Evolutionary conservation across 2,888 invertebrate species (phyloP), one percentile per base, ranked within the genome.

Genomic region (Heteromyza rotundicornis): DNA sequence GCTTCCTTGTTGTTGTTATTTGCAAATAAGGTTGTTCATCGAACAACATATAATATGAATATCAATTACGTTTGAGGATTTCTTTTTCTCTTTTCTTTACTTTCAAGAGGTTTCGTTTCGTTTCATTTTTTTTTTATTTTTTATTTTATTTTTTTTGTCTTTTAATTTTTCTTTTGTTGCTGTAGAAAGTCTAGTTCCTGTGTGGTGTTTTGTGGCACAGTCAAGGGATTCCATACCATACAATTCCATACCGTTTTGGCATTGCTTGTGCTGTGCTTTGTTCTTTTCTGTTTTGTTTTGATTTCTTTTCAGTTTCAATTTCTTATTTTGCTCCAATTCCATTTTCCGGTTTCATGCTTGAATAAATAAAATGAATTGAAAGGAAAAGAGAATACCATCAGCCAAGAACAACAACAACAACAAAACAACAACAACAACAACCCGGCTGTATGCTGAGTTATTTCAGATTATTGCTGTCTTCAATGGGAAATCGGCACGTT

Each of bases 1-100:
- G 17, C 20, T 47, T 20, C 20, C 20, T 47, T 19, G 17, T 47
- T 47, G 16, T 47, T 16, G 12, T 24, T 2, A n/a, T n/a, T n/a
- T n/a, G n/a, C n/a, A n/a, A n/a, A n/a, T n/a, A n/a, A n/a, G n/a
- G n/a, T 17, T 44, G 14, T 16, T n/a, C 36, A n/a, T 32, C 40
- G 60, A 50, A 57, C 49, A 60, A 50, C 60, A 51, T 51, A 24
- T 36, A 56, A 36, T 52, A 60, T 60, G 60, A 60, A 60, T 60
- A 60, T 60, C 60, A 60, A 60, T 60, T 60, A 57, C 60, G 32
- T 60, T 60, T 24, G 56, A 40, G n/a, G n/a, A n/a, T n/a, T n/a
- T n/a, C n/a, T n/a, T n/a, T n/a, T n/a, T n/a, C n/a, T n/a, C n/a
- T n/a, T n/a, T n/a, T n/a, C n/a, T n/a, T n/a, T n/a, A n/a, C 49